Percentiles rank a stretch among this genome's conserved stretches.
Conservation (phyloP, 2,797 vertebrate genomes). For the Harpagifer antarcticus region DNA sequence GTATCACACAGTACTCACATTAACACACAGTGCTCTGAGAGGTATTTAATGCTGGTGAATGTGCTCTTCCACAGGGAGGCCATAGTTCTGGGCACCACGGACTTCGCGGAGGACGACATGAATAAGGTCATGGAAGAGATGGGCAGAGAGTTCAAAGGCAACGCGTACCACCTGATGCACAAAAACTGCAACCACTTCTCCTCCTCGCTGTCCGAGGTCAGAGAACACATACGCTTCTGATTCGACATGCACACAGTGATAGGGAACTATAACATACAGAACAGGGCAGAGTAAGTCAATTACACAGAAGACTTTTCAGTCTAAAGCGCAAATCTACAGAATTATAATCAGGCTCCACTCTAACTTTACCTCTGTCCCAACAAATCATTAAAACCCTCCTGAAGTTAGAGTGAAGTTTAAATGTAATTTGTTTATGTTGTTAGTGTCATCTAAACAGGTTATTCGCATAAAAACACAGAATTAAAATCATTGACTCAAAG, state of each 20-base stretch:
- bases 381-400: too few relatives aligned
- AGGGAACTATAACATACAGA: not conserved
- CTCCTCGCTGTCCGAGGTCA: slow-evolving; percentile 91
- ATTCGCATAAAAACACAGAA: too few relatives aligned
- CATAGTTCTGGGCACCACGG: slow-evolving; percentile 93
- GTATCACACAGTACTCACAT: not conserved
- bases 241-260: not conserved
- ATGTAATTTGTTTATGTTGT: too few relatives aligned
- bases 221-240: slow-evolving; percentile 12
- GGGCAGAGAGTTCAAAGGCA: slow-evolving; percentile 92
- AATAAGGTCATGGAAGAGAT: slow-evolving; percentile 96
- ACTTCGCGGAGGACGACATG: slow-evolving; percentile 93
- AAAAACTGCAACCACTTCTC: slow-evolving; percentile 96
- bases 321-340: too few relatives aligned
- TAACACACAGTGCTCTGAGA: not conserved
- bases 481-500: too few relatives aligned
- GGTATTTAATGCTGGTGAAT: not conserved
- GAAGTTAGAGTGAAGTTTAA: too few relatives aligned
- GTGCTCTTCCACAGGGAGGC: slow-evolving; percentile 85
- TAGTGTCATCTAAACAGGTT: too few relatives aligned
- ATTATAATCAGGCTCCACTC: too few relatives aligned
- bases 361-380: too few relatives aligned
- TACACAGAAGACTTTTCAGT: too few relatives aligned
- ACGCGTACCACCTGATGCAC: slow-evolving; percentile 93
- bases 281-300: too few relatives aligned